These are phyloP conservation scores for Lysiphlebus fabarum DNA, from an alignment of 1,140 invertebrate species.

Conservation along the genomic window DNA sequence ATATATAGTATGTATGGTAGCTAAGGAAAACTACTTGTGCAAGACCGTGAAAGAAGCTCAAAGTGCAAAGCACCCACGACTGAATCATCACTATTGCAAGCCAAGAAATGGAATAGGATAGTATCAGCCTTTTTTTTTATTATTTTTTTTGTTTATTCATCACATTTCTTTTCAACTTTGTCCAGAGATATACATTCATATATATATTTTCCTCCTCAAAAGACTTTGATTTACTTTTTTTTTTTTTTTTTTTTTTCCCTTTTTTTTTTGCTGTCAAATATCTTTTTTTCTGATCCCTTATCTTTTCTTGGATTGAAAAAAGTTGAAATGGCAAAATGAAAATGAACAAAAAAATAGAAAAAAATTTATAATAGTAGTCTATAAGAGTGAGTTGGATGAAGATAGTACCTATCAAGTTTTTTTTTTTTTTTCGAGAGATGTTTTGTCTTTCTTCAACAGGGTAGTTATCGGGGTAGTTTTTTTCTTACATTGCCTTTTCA, in stretches of 20 bases:
- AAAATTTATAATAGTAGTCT: too few relatives aligned
- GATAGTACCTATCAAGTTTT: too few relatives aligned
- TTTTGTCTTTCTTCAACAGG: too few relatives aligned
- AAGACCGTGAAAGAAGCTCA: constrained; percentile 12
- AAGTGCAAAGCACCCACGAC: constrained; percentile 16
- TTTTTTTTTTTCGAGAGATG: too few relatives aligned
- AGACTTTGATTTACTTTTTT: too few relatives aligned
- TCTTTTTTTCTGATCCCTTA: background rate
- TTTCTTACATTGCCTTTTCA: too few relatives aligned
- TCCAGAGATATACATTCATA: background rate
- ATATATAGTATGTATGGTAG: constrained; percentile 22
- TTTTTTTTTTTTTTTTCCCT: background rate
- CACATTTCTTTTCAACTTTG: constrained; percentile 3
- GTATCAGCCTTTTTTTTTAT: constrained; percentile 14
- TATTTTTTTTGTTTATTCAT: constrained; percentile 12
- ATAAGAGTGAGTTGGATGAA: too few relatives aligned
- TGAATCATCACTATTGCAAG: constrained; percentile 27
- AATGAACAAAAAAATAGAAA: too few relatives aligned
- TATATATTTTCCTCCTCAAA: constrained; percentile 4
- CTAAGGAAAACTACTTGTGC: constrained; percentile 25
- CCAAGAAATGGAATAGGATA: constrained; percentile 27
- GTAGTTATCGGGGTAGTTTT: constrained; percentile 2
- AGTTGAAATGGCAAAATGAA: too few relatives aligned
- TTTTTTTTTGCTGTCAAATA: background rate
- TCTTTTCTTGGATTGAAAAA: too few relatives aligned